Conservation (phyloP, 2,113 vertebrate genomes). For the Gallinago undulata region DNA sequence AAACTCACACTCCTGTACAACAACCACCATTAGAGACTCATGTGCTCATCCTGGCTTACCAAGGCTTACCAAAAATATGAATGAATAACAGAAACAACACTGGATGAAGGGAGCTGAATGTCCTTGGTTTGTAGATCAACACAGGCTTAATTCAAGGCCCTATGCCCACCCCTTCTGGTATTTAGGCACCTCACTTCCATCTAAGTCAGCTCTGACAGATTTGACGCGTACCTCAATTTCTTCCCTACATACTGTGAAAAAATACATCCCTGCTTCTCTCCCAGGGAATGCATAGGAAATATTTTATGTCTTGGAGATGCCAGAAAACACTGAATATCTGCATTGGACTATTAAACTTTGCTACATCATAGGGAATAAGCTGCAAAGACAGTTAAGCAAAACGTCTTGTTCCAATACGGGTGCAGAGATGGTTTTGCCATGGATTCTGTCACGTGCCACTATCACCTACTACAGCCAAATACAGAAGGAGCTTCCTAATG, state of each 20-base stretch:
- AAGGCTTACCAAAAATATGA: neutral
- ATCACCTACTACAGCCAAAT: neutral
- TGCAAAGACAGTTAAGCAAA: neutral
- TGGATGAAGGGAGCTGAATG: neutral
- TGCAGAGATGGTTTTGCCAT: neutral
- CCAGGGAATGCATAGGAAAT: neutral
- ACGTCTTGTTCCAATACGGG: neutral
- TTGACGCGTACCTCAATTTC: neutral
- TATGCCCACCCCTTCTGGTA: neutral
- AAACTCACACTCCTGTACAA: neutral
- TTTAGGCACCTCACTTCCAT: neutral
- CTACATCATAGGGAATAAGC: neutral
- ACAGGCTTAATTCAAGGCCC: neutral
- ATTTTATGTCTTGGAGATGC: neutral
- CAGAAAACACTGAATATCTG: neutral
- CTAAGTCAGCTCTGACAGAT: neutral
- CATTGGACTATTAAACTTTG: neutral
- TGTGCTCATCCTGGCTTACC: neutral
- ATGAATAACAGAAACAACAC: neutral
- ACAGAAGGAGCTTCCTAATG: neutral
- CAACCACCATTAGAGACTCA: neutral
- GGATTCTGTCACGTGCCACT: neutral
- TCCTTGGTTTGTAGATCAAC: neutral
- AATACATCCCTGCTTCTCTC: neutral
- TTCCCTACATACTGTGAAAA: neutral